phyloP scores from a whole-genome alignment of 2,888 invertebrate genomes.

The Leucophenga montana region DNA sequence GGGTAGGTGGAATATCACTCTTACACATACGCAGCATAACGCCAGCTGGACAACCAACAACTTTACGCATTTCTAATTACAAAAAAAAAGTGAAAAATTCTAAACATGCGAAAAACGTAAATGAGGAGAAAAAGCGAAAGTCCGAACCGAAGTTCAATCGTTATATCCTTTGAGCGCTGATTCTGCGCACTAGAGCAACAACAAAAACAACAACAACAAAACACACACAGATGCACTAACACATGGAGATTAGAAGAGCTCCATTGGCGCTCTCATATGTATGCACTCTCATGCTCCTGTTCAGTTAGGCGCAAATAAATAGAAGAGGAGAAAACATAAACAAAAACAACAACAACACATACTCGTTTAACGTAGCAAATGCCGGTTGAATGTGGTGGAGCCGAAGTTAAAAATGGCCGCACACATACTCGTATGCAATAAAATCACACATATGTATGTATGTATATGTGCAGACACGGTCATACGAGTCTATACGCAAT shows the following conservation, averaged over 20 bases:
- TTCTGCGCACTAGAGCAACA: conserved; percentile 26
- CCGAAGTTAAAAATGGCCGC: neutral
- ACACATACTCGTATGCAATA: conserved; percentile 17
- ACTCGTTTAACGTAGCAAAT: conserved; percentile 35
- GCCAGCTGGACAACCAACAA: neutral
- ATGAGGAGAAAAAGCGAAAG: conserved; percentile 22
- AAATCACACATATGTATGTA: conserved; percentile 3
- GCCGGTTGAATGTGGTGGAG: conserved; percentile 57
- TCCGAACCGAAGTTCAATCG: neutral
- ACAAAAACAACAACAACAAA: no score
- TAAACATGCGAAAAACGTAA: neutral
- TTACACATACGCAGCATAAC: neutral
- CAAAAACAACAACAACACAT: conserved; percentile 9
- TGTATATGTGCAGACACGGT: conserved; percentile 20
- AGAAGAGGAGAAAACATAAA: neutral
- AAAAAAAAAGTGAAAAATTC: conserved; percentile 17
- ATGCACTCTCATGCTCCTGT: neutral
- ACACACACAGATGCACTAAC: conserved; percentile 32
- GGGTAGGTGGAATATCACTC: neutral
- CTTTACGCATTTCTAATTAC: conserved; percentile 18
- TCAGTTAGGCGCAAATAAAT: neutral
- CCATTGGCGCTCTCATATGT: neutral
- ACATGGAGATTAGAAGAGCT: conserved; percentile 38
- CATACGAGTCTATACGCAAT: conserved; percentile 46
- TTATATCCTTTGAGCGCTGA: neutral